Evolutionary conservation across 2,888 invertebrate species (phyloP).

Genomic region (Spisula subtruncata): DNA sequence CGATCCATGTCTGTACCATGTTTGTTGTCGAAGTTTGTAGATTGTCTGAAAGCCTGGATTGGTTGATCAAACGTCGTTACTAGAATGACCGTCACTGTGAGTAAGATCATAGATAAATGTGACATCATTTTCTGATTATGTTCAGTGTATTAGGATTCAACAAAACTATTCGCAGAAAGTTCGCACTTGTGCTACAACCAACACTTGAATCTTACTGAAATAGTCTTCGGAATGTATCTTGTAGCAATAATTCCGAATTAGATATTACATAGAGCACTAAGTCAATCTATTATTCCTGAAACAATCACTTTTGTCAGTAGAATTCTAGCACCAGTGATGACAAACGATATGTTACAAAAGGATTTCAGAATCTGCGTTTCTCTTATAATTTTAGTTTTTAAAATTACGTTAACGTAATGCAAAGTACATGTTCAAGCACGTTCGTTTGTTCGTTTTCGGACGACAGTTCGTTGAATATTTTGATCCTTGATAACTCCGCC

Average conservation of each 20-base stretch:
- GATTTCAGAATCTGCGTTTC: not conserved
- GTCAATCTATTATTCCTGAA: too few species aligned
- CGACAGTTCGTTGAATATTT: not conserved
- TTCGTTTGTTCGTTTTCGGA: not conserved
- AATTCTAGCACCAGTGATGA: not conserved
- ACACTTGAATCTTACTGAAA: not conserved
- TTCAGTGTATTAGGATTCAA: not conserved
- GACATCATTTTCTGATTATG: not conserved
- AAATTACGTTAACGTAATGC: not conserved
- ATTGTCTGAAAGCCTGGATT: not conserved
- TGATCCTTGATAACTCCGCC: not conserved
- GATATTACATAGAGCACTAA: not conserved
- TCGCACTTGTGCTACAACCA: not conserved
- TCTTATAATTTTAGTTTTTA: not conserved
- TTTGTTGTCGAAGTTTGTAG: not conserved
- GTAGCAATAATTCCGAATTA: not conserved
- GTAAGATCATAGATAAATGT: not conserved
- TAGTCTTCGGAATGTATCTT: not conserved
- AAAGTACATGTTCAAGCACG: too few species aligned
- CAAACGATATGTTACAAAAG: not conserved
- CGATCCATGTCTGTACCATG: not conserved
- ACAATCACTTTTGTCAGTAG: too few species aligned
- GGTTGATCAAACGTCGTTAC: not conserved
- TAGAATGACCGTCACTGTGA: not conserved
- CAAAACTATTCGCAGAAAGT: not conserved